These are phyloP conservation scores for Euzetes globulus DNA, from an alignment of 2,888 invertebrate genomes.

Conservation along the genomic window DNA sequence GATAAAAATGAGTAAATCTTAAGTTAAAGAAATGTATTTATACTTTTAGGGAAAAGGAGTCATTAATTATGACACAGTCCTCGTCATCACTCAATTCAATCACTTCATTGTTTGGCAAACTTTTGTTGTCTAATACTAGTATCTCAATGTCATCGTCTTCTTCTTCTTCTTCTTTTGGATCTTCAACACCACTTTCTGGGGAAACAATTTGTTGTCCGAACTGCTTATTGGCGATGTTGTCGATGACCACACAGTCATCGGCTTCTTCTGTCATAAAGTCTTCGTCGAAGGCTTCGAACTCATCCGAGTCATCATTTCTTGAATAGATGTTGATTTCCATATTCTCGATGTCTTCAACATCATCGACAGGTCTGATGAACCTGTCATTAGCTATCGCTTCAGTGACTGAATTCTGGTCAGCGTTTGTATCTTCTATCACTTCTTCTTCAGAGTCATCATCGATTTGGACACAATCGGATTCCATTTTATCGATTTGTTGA, in stretches of 20 bases:
- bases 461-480: neutral
- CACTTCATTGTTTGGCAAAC: neutral
- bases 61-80: neutral
- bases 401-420: neutral
- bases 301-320: neutral
- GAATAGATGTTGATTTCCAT: neutral
- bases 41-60: neutral
- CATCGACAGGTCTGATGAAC: neutral
- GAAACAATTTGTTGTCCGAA: neutral
- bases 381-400: neutral
- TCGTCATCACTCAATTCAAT: constrained; percentile 8
- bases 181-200: neutral
- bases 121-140: neutral
- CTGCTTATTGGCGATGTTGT: neutral
- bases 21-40: neutral
- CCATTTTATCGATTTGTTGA: neutral
- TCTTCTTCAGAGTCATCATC: neutral
- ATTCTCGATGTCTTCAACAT: neutral
- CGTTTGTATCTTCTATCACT: neutral
- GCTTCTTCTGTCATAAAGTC: no score
- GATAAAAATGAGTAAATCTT: neutral
- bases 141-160: neutral
- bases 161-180: neutral
- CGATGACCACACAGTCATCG: constrained; percentile 12
- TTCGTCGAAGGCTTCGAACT: neutral